A percentile compares a stretch with the other conserved stretches of the same genome.
Evolutionary conservation across 2,797 vertebrate genomes (phyloP).

Genomic region (Phalloptychus januarius): DNA sequence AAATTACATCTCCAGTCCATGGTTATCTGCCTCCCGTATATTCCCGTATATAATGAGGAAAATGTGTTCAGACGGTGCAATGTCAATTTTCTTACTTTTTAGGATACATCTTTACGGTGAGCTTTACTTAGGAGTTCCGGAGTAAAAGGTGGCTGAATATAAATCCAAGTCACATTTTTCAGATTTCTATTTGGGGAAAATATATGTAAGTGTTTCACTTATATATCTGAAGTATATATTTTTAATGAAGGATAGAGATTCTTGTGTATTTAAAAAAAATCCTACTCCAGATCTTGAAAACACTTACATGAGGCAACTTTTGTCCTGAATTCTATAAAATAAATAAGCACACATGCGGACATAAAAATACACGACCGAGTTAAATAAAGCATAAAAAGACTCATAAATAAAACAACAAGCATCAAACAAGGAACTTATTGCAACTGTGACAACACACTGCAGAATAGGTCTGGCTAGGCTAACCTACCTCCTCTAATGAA

Average conservation of each 20-base stretch:
- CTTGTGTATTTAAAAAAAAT: no score
- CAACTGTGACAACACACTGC: background rate
- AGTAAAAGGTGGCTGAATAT: background rate
- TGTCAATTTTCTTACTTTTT: background rate
- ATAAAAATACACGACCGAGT: background rate
- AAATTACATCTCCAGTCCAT: background rate
- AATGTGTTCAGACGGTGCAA: background rate
- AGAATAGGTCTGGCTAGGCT: slow-evolving; percentile 29
- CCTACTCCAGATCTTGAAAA: no score
- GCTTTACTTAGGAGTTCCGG: background rate
- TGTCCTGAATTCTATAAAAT: background rate
- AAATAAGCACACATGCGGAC: background rate
- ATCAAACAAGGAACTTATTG: background rate
- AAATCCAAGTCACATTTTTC: background rate
- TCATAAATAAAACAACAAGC: background rate
- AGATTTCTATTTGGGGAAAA: background rate
- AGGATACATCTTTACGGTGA: background rate
- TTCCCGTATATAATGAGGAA: background rate
- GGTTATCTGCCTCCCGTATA: background rate
- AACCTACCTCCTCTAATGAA: slow-evolving; percentile 89
- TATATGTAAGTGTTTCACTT: background rate
- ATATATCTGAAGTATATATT: background rate
- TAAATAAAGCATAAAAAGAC: background rate
- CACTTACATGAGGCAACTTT: background rate
- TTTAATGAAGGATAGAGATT: no score